Evolutionary conservation across 2,113 vertebrate genomes (phyloP).

Genomic region (Pseudolaguvia tuberculata): DNA sequence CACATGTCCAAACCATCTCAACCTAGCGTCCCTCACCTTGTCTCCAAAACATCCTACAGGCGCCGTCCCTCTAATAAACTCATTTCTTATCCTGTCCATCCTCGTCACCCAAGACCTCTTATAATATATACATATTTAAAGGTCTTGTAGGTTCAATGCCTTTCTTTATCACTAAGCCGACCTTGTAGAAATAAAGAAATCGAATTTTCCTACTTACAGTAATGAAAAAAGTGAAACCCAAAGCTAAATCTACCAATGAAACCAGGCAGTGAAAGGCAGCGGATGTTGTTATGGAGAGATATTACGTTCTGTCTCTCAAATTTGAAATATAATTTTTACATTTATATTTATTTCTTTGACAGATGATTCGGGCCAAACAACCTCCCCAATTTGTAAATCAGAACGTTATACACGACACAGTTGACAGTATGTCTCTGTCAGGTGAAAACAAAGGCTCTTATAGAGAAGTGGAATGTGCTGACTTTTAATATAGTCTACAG

Average conservation of each 20-base stretch:
- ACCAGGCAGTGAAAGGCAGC: neutral
- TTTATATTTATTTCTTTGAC: conserved; percentile 9
- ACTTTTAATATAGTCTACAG: neutral
- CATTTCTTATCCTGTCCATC: too few relatives aligned
- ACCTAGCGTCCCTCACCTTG: too few relatives aligned
- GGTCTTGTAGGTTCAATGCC: too few relatives aligned
- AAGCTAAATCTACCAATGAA: neutral
- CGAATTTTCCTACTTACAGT: neutral
- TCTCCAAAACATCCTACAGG: too few relatives aligned
- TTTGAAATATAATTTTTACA: conserved; percentile 1
- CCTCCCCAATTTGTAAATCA: neutral
- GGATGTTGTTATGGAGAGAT: neutral
- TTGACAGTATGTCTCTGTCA: neutral
- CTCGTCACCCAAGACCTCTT: too few relatives aligned
- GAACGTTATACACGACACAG: too few relatives aligned
- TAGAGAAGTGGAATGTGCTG: neutral
- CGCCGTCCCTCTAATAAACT: too few relatives aligned
- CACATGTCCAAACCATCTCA: too few relatives aligned
- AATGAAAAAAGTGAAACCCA: neutral
- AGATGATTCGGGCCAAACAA: neutral
- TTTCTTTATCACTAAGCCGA: neutral
- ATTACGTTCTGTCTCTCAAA: neutral
- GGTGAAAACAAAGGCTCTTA: neutral
- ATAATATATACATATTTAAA: too few relatives aligned
- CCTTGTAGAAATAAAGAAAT: neutral